These are phyloP conservation scores for Pelagia noctiluca DNA, from an alignment of 30 jellyfish, hydroid and myxozoan genomes.

Conservation along the genomic window DNA sequence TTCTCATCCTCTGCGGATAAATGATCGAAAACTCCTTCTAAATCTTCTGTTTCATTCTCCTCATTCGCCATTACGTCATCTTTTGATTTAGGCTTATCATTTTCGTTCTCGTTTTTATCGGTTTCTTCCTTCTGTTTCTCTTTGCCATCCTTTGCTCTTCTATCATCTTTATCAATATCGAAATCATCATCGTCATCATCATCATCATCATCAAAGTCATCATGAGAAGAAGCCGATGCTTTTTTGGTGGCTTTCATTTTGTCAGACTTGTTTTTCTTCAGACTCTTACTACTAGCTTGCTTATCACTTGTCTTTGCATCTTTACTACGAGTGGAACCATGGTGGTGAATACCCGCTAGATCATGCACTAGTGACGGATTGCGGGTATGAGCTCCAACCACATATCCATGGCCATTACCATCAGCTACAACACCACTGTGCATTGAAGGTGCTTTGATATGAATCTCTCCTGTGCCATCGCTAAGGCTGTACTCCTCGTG, in stretches of 20 bases:
- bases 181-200: conserved; percentile 78
- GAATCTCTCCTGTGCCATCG: conserved; percentile 54
- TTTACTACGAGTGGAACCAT: conserved; percentile 15
- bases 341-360: conserved; percentile 41
- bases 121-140: conserved; percentile 47
- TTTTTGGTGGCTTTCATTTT: not conserved
- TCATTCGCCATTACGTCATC: conserved; percentile 52
- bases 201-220: conserved; percentile 55
- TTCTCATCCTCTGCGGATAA: conserved; percentile 34
- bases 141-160: conserved; percentile 45
- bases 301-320: not conserved
- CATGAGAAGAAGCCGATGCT: not conserved
- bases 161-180: conserved; percentile 58
- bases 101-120: conserved; percentile 27
- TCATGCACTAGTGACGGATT: conserved; percentile 29
- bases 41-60: not conserved
- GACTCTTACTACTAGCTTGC: not conserved
- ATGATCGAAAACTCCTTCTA: conserved; percentile 12
- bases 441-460: conserved; percentile 47
- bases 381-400: not conserved
- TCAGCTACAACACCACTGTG: conserved; percentile 16
- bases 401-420: not conserved
- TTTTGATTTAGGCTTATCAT: conserved; percentile 49
- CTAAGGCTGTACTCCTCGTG: conserved; percentile 50
- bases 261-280: not conserved